Evolutionary conservation across 2,113 vertebrate species (phyloP), one percentile per base, ranked within the genome.

Genomic region (Trematomus loennbergii): DNA sequence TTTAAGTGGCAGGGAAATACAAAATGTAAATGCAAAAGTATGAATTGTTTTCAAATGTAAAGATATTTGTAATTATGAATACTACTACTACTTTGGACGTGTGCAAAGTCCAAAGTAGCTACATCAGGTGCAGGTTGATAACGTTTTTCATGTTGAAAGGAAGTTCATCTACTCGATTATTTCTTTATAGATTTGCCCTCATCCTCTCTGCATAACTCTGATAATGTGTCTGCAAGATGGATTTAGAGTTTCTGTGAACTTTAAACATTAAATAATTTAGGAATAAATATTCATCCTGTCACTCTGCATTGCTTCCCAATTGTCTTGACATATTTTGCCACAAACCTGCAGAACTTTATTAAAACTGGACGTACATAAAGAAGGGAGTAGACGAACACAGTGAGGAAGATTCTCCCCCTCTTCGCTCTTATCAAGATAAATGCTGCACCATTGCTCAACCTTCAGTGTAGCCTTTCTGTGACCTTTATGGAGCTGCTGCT

Each of bases 391-490:
- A 52, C 53, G 49, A 72, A 29, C 48, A 43, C 33, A 22, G 40
- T 0, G 15, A 76, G 79, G 70, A 67, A 72, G 63, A 69, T 83
- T 29, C 29, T 29, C 29, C 29, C 50, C 50, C n/a, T 77, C 85
- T 58, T 85, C 54, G 15, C 25, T 75, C 50, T 82, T 75, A 82
- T 78, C 83, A 72, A 87, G 89, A 93, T 86, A 83, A 92, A 94
- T 89, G 79, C 85, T 78, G 53, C 68, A 84, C 65, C 87, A 91
- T 88, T 92, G 91, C 90, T 93, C 88, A 89, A 90, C 88, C 88
- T 90, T 94, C 87, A 91, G 75, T 68, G 76, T 86, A 89, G 91
- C 89, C 91, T 89, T 89, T 89, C 84, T 72, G 69, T 25, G 91
- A 94, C 94, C 92, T 94, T 95, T 93, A 81, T 52, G 45, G 55